Conservation (phyloP, 2,113 vertebrate species). For the Sporophila hypoxantha region DNA sequence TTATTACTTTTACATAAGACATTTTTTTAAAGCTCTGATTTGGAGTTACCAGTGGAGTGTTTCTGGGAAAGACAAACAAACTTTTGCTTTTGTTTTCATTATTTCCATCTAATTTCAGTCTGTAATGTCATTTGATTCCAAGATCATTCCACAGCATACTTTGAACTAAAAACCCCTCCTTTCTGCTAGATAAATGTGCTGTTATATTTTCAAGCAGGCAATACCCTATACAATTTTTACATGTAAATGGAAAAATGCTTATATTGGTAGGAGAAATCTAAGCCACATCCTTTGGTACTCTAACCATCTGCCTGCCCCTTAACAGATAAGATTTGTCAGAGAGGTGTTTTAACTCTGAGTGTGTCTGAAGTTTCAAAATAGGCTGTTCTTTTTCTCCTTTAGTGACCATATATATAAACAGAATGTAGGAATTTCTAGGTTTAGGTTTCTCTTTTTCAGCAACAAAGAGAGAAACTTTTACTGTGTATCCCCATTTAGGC, state of each 20-base stretch:
- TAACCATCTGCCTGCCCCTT: not conserved
- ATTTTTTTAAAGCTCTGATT: not conserved
- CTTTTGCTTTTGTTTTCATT: conserved; percentile 2
- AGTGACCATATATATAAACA: not conserved
- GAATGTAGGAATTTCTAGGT: not conserved
- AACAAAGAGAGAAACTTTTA: not conserved
- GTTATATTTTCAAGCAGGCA: not conserved
- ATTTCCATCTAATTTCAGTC: not conserved
- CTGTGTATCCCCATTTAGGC: not conserved
- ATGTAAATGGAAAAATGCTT: not conserved
- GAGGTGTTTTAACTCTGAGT: not conserved
- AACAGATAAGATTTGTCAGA: not conserved
- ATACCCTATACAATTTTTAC: not conserved
- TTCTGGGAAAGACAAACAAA: not conserved
- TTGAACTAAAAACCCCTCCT: not conserved
- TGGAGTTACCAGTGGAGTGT: not conserved
- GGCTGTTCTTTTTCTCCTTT: not conserved
- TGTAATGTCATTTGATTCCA: not conserved
- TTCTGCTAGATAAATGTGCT: not conserved
- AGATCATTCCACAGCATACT: not conserved
- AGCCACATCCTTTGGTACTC: not conserved
- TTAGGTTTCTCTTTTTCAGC: not conserved
- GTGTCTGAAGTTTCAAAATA: not conserved
- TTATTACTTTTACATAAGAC: not conserved
- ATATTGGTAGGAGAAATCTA: not conserved